phyloP scores from a whole-genome alignment of 2,888 invertebrate species.

The Caenorhabditis doughertyi region DNA sequence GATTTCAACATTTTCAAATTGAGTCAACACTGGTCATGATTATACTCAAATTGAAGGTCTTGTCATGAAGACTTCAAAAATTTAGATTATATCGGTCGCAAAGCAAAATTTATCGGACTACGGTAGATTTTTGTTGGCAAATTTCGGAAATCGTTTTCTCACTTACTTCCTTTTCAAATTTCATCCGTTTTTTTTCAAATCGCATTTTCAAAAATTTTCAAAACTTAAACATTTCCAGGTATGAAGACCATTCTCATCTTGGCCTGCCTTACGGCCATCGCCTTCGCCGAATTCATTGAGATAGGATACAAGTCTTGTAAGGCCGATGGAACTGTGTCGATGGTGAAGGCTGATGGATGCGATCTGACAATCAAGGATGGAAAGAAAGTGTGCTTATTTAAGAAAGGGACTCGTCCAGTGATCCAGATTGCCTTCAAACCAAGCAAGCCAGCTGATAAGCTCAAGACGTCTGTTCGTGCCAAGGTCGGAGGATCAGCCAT shows the following conservation, averaged over 20 bases:
- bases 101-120: too few relatives aligned
- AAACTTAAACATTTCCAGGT: neutral
- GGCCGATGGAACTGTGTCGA: slow-evolving; percentile 34
- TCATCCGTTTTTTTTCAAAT: neutral
- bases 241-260: slow-evolving; percentile 35
- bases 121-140: too few relatives aligned
- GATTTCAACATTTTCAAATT: neutral
- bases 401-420: slow-evolving; percentile 49
- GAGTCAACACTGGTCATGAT: neutral
- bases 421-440: slow-evolving; percentile 59
- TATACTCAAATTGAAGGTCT: too few relatives aligned
- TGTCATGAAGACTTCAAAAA: too few relatives aligned
- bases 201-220: neutral
- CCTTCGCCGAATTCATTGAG: slow-evolving; percentile 42
- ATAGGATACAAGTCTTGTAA: slow-evolving; percentile 49
- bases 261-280: slow-evolving; percentile 21
- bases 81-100: too few relatives aligned
- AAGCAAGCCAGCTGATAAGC: slow-evolving; percentile 23
- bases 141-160: too few relatives aligned
- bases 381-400: slow-evolving; percentile 64
- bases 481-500: slow-evolving; percentile 69
- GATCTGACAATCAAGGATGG: slow-evolving; percentile 41
- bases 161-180: too few relatives aligned
- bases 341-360: slow-evolving; percentile 47
- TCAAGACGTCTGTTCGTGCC: slow-evolving; percentile 68